Percentiles rank a stretch among this genome's conserved stretches.
Conservation (phyloP, 2,113 vertebrate genomes). For the Lycaon pictus region DNA sequence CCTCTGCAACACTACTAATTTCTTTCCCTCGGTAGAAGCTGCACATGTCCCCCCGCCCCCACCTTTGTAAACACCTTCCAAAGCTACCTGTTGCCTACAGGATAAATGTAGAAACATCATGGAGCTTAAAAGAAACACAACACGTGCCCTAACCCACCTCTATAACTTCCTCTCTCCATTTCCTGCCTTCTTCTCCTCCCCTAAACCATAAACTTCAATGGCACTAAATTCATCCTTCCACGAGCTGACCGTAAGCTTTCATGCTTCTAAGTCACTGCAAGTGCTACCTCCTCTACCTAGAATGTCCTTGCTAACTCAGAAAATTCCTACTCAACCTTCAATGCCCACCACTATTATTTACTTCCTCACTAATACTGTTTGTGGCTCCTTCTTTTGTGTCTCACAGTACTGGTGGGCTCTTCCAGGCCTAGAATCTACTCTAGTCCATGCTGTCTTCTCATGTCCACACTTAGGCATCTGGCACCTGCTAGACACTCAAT, state of each 20-base stretch:
- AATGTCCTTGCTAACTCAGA: not conserved
- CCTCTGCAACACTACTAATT: not conserved
- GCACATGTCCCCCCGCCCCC: too few species aligned
- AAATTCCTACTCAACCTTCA: not conserved
- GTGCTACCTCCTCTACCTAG: not conserved
- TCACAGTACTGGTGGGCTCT: not conserved
- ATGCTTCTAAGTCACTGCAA: not conserved
- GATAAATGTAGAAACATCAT: not conserved
- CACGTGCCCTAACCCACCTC: not conserved
- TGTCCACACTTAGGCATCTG: not conserved
- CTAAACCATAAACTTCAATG: not conserved
- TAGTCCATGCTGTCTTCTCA: not conserved
- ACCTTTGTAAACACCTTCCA: not conserved
- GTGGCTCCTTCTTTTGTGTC: not conserved
- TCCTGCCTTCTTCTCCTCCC: not conserved
- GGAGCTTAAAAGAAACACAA: not conserved
- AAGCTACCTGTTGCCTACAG: not conserved
- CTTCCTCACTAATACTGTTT: constrained; percentile 6
- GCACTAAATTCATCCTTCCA: not conserved
- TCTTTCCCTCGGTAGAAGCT: not conserved
- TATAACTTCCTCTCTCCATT: not conserved
- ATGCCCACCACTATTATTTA: not conserved
- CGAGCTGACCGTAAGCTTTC: not conserved
- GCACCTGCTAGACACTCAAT: not conserved
- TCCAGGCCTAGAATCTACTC: not conserved